Percentiles rank a stretch among this genome's conserved stretches.
Evolutionary conservation across 1,140 invertebrate genomes (phyloP).

Genomic region (Papilio aristodemus): DNA sequence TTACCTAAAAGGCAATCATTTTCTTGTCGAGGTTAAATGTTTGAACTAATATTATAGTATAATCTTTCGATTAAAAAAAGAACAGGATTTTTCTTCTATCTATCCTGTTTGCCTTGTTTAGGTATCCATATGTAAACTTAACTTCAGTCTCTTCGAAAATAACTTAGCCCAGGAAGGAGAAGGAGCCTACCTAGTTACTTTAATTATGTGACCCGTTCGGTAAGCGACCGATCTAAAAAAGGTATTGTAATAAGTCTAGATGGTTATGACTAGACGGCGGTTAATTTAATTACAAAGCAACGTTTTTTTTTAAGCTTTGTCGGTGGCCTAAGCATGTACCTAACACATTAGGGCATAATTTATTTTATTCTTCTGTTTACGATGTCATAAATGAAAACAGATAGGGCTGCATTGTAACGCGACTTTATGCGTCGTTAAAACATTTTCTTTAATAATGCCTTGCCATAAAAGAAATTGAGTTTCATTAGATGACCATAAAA

Average conservation of each 20-base stretch:
- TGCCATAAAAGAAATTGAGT: conserved; percentile 21
- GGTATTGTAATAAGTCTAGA: neutral
- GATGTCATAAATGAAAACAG: conserved; percentile 27
- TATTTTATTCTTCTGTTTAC: conserved; percentile 16
- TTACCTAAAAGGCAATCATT: too few relatives aligned
- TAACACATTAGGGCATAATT: conserved; percentile 21
- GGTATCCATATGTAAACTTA: neutral
- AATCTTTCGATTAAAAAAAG: too few relatives aligned
- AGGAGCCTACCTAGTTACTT: too few relatives aligned
- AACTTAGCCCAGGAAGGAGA: too few relatives aligned
- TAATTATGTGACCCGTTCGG: neutral
- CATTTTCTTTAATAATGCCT: conserved; percentile 20
- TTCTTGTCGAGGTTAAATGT: too few relatives aligned
- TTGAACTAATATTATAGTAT: too few relatives aligned
- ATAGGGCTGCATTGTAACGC: conserved; percentile 19
- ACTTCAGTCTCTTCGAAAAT: neutral
- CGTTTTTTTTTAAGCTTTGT: neutral
- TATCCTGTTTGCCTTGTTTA: too few relatives aligned
- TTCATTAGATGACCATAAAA: conserved; percentile 30
- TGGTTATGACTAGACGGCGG: neutral
- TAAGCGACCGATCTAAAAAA: neutral
- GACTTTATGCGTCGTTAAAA: conserved; percentile 22
- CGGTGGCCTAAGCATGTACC: conserved; percentile 4
- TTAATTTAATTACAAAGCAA: conserved; percentile 17
- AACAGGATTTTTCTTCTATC: too few relatives aligned